Conservation (phyloP, 2,797 vertebrate genomes). For the Cryptoblepharus egeriae region DNA sequence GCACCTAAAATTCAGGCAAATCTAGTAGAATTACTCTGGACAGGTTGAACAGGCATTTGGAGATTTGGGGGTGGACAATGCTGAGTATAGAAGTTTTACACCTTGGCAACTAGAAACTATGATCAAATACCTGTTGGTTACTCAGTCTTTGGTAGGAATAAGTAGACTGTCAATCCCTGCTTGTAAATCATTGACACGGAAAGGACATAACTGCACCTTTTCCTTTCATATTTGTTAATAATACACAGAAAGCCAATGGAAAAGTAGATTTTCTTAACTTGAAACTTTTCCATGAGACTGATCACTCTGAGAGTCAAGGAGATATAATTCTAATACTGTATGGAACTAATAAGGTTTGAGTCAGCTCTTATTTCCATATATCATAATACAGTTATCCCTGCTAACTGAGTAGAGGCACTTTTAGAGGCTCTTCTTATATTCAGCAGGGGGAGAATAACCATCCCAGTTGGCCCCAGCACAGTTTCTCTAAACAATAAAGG, state of each 20-base stretch:
- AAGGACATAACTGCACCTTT: neutral
- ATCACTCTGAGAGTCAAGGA: too few relatives aligned
- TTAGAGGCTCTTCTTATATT: too few relatives aligned
- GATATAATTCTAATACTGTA: too few relatives aligned
- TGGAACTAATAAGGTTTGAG: too few relatives aligned
- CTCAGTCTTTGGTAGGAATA: neutral
- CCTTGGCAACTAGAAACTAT: neutral
- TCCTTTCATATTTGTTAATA: neutral
- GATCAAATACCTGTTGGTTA: neutral
- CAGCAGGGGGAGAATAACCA: too few relatives aligned
- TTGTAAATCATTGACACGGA: neutral
- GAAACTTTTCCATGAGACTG: too few relatives aligned
- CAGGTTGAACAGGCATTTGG: neutral
- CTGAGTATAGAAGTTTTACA: neutral
- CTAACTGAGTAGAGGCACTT: too few relatives aligned
- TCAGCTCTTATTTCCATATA: too few relatives aligned
- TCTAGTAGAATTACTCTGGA: neutral
- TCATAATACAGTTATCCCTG: too few relatives aligned
- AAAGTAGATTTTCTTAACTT: too few relatives aligned
- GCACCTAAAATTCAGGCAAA: neutral
- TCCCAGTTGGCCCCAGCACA: too few relatives aligned
- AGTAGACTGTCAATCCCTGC: neutral
- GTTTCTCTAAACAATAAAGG: too few relatives aligned
- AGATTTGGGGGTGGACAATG: neutral
- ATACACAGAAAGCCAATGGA: neutral